Percentiles rank a stretch among this genome's conserved stretches.
Conservation (phyloP, 1,140 invertebrate genomes). For the Lethrus apterus region DNA sequence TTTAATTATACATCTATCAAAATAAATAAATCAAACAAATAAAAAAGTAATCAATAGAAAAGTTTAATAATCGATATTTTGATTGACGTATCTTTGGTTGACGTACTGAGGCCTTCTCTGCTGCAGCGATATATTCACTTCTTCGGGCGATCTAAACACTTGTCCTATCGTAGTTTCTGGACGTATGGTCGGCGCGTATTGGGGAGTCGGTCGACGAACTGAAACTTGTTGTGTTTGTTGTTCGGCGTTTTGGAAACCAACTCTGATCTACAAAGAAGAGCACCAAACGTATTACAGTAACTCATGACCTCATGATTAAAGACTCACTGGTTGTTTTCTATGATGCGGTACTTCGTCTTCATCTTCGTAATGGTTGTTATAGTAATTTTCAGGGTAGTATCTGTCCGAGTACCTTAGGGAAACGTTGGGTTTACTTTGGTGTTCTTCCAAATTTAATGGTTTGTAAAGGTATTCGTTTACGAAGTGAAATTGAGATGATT, state of each 20-base stretch:
- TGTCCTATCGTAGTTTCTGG: conserved; percentile 45
- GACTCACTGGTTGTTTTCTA: conserved; percentile 37
- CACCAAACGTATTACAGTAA: not conserved
- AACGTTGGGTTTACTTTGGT: conserved; percentile 71
- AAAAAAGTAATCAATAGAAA: not conserved
- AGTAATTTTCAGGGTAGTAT: conserved; percentile 68
- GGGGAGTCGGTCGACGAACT: conserved; percentile 24
- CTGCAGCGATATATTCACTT: conserved; percentile 75
- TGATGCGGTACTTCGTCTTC: conserved; percentile 45
- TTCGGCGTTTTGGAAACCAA: conserved; percentile 38
- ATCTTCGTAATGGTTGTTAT: conserved; percentile 58
- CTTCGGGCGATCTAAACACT: conserved; percentile 75
- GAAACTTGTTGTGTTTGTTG: conserved; percentile 29
- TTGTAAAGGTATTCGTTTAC: conserved; percentile 91
- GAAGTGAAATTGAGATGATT: conserved; percentile 83
- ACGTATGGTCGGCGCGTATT: conserved; percentile 38
- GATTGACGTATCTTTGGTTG: conserved; percentile 24
- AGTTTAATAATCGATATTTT: conserved; percentile 11
- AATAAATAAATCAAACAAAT: not conserved
- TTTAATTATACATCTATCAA: not conserved
- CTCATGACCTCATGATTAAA: not conserved
- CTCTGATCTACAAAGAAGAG: conserved; percentile 33
- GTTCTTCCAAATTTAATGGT: conserved; percentile 75
- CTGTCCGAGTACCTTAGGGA: conserved; percentile 79
- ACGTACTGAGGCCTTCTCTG: conserved; percentile 56